Conservation (phyloP, 1,140 invertebrate genomes). For the Anagrus nilaparvatae region DNA sequence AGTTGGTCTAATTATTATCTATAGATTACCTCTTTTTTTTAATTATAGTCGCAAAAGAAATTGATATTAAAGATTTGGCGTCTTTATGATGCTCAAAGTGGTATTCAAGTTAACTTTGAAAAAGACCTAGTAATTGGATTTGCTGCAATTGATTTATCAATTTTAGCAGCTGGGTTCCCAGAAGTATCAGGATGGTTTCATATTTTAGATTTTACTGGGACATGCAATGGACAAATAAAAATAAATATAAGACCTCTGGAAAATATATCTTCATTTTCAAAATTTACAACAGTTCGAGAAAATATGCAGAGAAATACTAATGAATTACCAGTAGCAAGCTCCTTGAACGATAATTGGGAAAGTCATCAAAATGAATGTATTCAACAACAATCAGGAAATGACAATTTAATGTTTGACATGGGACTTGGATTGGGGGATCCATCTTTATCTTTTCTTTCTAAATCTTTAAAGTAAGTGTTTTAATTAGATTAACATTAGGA, state of each 20-base stretch:
- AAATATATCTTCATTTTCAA: conserved; percentile 29
- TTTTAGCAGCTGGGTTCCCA: conserved; percentile 41
- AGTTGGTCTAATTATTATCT: conserved; percentile 6
- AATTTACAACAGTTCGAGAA: no score
- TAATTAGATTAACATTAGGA: neutral
- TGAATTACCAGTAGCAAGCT: conserved; percentile 9
- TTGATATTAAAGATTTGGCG: conserved; percentile 53
- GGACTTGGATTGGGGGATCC: conserved; percentile 27
- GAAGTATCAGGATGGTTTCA: conserved; percentile 51
- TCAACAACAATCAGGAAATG: no score
- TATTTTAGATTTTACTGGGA: conserved; percentile 50
- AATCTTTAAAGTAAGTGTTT: conserved; percentile 31
- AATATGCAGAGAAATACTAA: conserved; percentile 9
- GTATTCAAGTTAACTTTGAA: conserved; percentile 30
- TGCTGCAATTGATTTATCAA: conserved; percentile 48
- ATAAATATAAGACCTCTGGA: conserved; percentile 44
- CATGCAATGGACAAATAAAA: conserved; percentile 51
- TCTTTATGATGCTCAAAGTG: conserved; percentile 41
- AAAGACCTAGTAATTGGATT: conserved; percentile 47
- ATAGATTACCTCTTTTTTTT: conserved; percentile 14
- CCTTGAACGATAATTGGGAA: conserved; percentile 8
- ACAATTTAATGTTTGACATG: no score
- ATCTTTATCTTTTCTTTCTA: conserved; percentile 34
- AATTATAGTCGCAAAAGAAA: conserved; percentile 45
- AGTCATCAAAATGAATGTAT: no score